Evolutionary conservation across 1,140 invertebrate genomes (phyloP), one percentile per base, ranked within the genome.

Genomic region (Acromyrmex charruanus): DNA sequence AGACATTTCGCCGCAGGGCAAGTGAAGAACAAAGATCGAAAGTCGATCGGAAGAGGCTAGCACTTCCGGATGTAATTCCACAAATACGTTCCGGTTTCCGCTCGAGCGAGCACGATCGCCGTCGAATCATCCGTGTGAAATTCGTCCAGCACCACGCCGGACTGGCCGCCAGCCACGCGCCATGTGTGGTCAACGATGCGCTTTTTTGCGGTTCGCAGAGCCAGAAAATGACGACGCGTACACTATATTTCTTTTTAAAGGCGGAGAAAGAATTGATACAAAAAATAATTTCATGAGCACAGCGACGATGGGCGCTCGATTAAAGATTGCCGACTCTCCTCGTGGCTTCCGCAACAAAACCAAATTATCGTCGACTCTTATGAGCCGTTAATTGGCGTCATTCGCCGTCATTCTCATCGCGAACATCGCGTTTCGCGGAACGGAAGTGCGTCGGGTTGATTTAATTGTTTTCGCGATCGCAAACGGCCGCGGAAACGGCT

Each of bases 31-130:
- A 66, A 74, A 69, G 51, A 75, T 65, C 35, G 68, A 87, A 84
- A 84, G 59, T 74, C 61, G 85, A 80, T 82, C 66, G 66, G 25
- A 65, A 72, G 77, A 58, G 61, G 55, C 51, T 55, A 85, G 65
- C 85, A 80, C 85, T 87, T 87, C 88, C 88, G 87, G 88, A 90
- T 88, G 90, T 91, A 91, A 91, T 91, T 90, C 85, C 84, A 85
- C 81, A 89, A 91, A 90, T 91, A 88, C 79, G 86, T 91, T 90
- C 65, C 84, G 85, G 77, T 88, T 88, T 87, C 58, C 77, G 85
- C 44, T 71, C 51, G 61, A 68, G 39, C 66, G 81, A 61, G 31
- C 82, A 72, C 68, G 69, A 74, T 59, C 35, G 55, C 69, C 69
- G 31, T 55, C 80, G 69, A 75, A 74, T 75, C 69, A 51, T 84